A percentile compares a stretch with the other conserved stretches of the same genome.
phyloP scores from a whole-genome alignment of 37 sponge, comb jelly and placozoan genomes.

The Diacarnus erythraeanus region DNA sequence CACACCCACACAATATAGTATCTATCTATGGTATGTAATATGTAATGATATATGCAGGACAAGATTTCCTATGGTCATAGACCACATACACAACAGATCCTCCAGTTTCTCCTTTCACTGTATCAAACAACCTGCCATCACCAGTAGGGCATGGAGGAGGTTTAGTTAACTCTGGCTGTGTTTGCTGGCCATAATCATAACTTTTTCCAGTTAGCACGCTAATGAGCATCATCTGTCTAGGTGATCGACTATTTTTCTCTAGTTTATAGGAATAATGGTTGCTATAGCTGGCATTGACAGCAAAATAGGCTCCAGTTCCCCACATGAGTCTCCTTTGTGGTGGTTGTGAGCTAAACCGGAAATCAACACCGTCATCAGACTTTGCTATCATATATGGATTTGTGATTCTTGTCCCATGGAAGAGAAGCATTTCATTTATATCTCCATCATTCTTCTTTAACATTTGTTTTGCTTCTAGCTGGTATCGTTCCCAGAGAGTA shows the following conservation, averaged over 20 bases:
- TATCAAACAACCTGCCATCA: constrained; percentile 49
- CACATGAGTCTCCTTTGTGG: constrained; percentile 17
- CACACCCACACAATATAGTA: too few species aligned
- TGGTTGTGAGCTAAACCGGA: constrained; percentile 46
- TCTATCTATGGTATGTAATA: constrained; percentile 9
- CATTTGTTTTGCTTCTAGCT: constrained; percentile 41
- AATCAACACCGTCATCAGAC: constrained; percentile 71
- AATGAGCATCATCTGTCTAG: constrained; percentile 56
- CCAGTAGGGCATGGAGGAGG: constrained; percentile 1
- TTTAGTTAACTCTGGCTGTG: background rate
- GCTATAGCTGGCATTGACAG: constrained; percentile 77
- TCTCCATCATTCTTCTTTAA: constrained; percentile 40
- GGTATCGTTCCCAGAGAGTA: constrained; percentile 58
- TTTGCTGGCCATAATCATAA: background rate
- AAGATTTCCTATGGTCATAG: constrained; percentile 79
- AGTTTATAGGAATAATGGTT: constrained; percentile 26
- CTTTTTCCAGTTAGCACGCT: constrained; percentile 58
- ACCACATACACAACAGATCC: constrained; percentile 72
- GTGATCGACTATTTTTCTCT: background rate
- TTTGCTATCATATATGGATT: constrained; percentile 33
- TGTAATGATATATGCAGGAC: constrained; percentile 82
- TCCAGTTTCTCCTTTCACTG: constrained; percentile 64
- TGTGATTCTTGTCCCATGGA: constrained; percentile 64
- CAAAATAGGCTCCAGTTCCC: constrained; percentile 87
- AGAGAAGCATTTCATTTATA: constrained; percentile 56